phyloP scores from a whole-genome alignment of 2,888 invertebrate species.

The Brachyptera putata region DNA sequence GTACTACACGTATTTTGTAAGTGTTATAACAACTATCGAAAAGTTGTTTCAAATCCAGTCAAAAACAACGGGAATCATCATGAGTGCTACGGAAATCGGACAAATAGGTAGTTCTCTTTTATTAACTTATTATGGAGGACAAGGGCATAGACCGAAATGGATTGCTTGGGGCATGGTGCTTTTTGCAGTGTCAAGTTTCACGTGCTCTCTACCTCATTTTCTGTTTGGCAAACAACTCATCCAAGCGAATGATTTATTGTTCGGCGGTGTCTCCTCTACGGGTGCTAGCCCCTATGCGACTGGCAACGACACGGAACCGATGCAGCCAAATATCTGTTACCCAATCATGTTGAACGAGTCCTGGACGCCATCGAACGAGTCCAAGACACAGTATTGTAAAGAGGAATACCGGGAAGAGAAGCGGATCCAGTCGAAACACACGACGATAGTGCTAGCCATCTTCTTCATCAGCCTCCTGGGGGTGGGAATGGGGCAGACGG shows the following conservation, averaged over 20 bases:
- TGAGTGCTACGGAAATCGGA: slow-evolving; percentile 90
- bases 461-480: slow-evolving; percentile 83
- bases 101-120: slow-evolving; percentile 86
- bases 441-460: slow-evolving; percentile 77
- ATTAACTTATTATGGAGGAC: slow-evolving; percentile 84
- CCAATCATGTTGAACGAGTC: slow-evolving; percentile 21
- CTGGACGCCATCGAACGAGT: slow-evolving; percentile 18
- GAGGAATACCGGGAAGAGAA: slow-evolving; percentile 60
- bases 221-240: slow-evolving; percentile 74
- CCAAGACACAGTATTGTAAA: slow-evolving; percentile 40
- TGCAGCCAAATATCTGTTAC: slow-evolving; percentile 34
- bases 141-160: slow-evolving; percentile 90
- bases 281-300: slow-evolving; percentile 38
- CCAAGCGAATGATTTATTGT: slow-evolving; percentile 49
- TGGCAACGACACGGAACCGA: slow-evolving; percentile 37
- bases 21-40: slow-evolving; percentile 89
- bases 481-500: slow-evolving; percentile 89
- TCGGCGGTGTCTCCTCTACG: slow-evolving; percentile 41
- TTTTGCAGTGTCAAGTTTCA: slow-evolving; percentile 79
- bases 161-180: slow-evolving; percentile 89
- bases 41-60: slow-evolving; percentile 89
- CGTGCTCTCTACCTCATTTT: slow-evolving; percentile 84
- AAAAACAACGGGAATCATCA: slow-evolving; percentile 77
- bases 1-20: slow-evolving; percentile 92
- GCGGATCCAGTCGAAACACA: slow-evolving; percentile 68